These are phyloP conservation scores for Drosophila prolongata DNA, from an alignment of 2,888 invertebrate species.

Conservation along the genomic window DNA sequence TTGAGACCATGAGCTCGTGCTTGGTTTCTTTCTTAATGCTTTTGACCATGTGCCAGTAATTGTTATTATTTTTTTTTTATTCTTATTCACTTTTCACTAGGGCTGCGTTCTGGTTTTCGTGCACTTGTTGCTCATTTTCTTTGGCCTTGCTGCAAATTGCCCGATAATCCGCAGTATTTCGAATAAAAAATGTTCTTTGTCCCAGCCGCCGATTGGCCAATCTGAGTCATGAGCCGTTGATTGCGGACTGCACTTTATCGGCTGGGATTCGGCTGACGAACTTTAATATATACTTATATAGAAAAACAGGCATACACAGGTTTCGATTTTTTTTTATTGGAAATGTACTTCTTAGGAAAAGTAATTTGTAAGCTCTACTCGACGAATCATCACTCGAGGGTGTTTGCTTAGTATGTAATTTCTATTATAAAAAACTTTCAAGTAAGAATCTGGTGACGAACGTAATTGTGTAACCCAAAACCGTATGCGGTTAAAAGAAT, in stretches of 20 bases:
- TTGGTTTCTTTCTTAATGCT: conserved; percentile 37
- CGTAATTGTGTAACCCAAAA: no score
- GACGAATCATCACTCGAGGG: no score
- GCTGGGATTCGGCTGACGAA: conserved; percentile 8
- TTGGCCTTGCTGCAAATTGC: conserved; percentile 54
- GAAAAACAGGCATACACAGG: neutral
- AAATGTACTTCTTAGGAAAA: neutral
- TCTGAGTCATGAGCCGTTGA: conserved; percentile 22
- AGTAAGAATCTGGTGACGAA: no score
- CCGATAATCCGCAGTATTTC: conserved; percentile 46
- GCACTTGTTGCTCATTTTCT: conserved; percentile 60
- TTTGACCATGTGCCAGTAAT: conserved; percentile 56
- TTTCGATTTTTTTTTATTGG: neutral
- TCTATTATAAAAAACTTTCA: no score
- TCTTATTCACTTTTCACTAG: conserved; percentile 29
- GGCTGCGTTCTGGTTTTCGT: conserved; percentile 22
- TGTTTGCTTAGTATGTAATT: no score
- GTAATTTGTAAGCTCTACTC: neutral
- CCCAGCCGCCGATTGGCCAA: conserved; percentile 17
- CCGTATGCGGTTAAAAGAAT: no score
- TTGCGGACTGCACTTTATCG: conserved; percentile 21
- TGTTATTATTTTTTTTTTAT: conserved; percentile 26
- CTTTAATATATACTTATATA: neutral
- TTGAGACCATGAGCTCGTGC: conserved; percentile 48
- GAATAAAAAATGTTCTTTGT: conserved; percentile 26